phyloP scores from a whole-genome alignment of 2,113 vertebrate species.

The Apteryx owenii region DNA sequence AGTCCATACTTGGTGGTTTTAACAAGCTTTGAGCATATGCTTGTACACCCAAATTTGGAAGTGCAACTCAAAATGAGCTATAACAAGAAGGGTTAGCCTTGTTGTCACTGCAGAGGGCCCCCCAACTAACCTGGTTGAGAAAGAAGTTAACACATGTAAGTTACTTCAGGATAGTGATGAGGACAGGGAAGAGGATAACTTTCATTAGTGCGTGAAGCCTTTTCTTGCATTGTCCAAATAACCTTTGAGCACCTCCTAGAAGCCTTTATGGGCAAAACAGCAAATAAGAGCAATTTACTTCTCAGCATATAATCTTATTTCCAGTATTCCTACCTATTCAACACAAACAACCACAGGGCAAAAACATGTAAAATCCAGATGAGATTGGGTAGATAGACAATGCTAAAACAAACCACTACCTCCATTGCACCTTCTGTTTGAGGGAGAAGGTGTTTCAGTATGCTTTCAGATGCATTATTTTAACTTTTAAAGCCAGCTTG shows the following conservation, averaged over 20 bases:
- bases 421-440: neutral
- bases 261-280: slow-evolving; percentile 4
- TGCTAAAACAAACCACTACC: neutral
- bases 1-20: neutral
- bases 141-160: neutral
- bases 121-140: neutral
- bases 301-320: neutral
- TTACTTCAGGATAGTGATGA: neutral
- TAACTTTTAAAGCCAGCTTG: neutral
- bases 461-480: neutral
- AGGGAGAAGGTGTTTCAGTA: neutral
- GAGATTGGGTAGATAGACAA: neutral
- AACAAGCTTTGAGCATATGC: neutral
- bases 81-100: neutral
- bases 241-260: neutral
- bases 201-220: neutral
- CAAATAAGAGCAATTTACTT: slow-evolving; percentile 45
- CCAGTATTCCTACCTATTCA: neutral
- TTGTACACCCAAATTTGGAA: neutral
- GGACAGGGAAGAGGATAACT: neutral
- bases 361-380: neutral
- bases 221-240: neutral
- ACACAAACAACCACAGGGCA: neutral
- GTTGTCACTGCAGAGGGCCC: neutral
- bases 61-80: neutral